These are phyloP conservation scores for Dasypolia templi DNA, from an alignment of 2,888 invertebrate genomes.

Conservation along the genomic window DNA sequence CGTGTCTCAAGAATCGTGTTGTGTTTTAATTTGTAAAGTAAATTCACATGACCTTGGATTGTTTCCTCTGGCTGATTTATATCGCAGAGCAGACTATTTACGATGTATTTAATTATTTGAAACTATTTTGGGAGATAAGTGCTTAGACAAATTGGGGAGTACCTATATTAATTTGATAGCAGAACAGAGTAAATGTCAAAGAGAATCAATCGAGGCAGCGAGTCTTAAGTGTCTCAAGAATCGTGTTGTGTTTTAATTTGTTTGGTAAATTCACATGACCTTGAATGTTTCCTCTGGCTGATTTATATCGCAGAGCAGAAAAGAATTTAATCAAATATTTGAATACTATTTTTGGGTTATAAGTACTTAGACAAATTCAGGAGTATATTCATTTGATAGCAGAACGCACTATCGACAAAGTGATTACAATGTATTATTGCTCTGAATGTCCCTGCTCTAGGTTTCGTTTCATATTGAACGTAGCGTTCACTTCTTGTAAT, in stretches of 20 bases:
- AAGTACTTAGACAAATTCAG: neutral
- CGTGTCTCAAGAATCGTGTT: slow-evolving; percentile 13
- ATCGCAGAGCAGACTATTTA: slow-evolving; percentile 11
- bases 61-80: slow-evolving; percentile 44
- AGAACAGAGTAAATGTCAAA: too few relatives aligned
- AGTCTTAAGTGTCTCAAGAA: slow-evolving; percentile 3
- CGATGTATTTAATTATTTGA: too few relatives aligned
- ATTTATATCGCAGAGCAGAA: slow-evolving; percentile 29
- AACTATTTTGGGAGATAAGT: slow-evolving; percentile 18
- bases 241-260: slow-evolving; percentile 38
- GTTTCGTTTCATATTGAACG: neutral
- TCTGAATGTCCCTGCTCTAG: neutral
- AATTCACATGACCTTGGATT: slow-evolving; percentile 60
- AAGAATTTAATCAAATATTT: too few relatives aligned
- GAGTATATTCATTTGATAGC: neutral
- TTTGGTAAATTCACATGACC: slow-evolving; percentile 51
- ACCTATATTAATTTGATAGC: neutral
- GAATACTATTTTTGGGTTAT: slow-evolving; percentile 26
- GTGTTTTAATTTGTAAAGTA: slow-evolving; percentile 35
- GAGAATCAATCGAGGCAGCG: too few relatives aligned
- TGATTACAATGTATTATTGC: neutral
- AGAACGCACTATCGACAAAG: too few relatives aligned
- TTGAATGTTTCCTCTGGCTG: slow-evolving; percentile 51
- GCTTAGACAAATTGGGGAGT: neutral
- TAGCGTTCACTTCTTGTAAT: neutral